Evolutionary conservation across 53 echinoderm and acorn worm genomes (phyloP).

Genomic region (Echinarachnius parma): DNA sequence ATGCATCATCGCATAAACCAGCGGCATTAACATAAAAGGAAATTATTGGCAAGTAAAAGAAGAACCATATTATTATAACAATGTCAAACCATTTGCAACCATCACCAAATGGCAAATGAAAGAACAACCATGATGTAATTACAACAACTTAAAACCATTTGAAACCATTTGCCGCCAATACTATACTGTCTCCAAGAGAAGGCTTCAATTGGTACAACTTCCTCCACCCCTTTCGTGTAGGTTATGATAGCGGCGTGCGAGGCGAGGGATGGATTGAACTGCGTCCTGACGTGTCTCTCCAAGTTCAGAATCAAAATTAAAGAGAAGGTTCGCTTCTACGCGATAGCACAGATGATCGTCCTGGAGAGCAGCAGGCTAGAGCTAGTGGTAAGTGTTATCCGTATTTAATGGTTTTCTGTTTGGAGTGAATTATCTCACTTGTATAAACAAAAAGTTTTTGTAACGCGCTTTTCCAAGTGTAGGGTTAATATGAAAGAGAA

Average conservation of each 20-base stretch:
- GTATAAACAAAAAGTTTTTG: no score
- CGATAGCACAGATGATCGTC: conserved; percentile 72
- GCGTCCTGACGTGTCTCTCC: conserved; percentile 64
- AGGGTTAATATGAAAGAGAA: conserved; percentile 74
- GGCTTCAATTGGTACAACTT: neutral
- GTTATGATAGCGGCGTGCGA: conserved; percentile 67
- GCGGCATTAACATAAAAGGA: no score
- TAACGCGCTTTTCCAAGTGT: conserved; percentile 58
- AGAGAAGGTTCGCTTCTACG: conserved; percentile 85
- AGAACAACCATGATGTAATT: no score
- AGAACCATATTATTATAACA: no score
- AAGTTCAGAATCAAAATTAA: conserved; percentile 68
- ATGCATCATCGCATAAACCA: no score
- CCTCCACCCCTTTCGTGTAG: no score
- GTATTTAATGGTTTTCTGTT: neutral
- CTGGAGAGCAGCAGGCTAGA: conserved; percentile 66
- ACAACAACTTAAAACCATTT: no score
- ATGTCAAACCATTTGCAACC: no score
- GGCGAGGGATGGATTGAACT: conserved; percentile 63
- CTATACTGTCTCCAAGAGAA: neutral
- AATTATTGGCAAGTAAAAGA: no score
- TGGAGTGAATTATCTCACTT: no score
- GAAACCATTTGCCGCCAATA: neutral
- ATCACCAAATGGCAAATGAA: no score
- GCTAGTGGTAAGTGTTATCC: conserved; percentile 63